phyloP scores from a whole-genome alignment of 2,888 invertebrate species.

The Cheilosia grossa region DNA sequence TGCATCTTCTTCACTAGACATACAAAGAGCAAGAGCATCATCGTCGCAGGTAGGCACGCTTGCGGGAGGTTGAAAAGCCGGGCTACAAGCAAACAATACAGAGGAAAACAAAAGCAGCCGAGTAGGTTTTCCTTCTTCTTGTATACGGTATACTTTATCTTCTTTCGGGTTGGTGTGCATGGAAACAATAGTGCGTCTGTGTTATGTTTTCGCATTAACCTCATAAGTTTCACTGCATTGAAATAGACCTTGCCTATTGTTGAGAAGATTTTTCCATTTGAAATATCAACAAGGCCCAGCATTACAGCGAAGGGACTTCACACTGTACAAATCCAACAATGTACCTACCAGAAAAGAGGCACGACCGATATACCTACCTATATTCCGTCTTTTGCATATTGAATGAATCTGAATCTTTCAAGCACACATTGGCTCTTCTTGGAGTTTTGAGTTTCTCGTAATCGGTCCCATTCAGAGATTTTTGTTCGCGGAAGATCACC shows the following conservation, averaged over 20 bases:
- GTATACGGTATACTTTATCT: slow-evolving; percentile 17
- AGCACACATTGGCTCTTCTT: slow-evolving; percentile 16
- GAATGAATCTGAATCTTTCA: slow-evolving; percentile 58
- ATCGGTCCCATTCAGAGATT: slow-evolving; percentile 70
- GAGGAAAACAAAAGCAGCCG: slow-evolving; percentile 69
- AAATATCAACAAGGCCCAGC: slow-evolving; percentile 65
- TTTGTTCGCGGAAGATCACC: slow-evolving; percentile 65
- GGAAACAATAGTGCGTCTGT: slow-evolving; percentile 25
- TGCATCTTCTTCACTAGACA: slow-evolving; percentile 47
- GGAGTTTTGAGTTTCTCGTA: slow-evolving; percentile 57
- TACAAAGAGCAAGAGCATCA: slow-evolving; percentile 38
- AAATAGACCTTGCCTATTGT: slow-evolving; percentile 74
- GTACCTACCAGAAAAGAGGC: slow-evolving; percentile 16
- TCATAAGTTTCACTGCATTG: slow-evolving; percentile 74
- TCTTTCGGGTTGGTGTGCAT: not conserved
- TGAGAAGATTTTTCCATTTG: slow-evolving; percentile 60
- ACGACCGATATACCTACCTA: slow-evolving; percentile 45
- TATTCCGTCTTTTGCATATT: slow-evolving; percentile 68
- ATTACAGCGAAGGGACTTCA: slow-evolving; percentile 44
- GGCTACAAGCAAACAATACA: slow-evolving; percentile 3
- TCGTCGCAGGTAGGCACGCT: slow-evolving; percentile 33
- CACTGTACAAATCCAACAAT: not conserved
- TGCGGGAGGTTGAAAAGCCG: slow-evolving; percentile 31
- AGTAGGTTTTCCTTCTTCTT: slow-evolving; percentile 67
- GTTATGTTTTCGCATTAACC: slow-evolving; percentile 72